Percentiles rank a stretch among this genome's conserved stretches.
Conservation (phyloP, 2,888 invertebrate genomes). For the Dioctria rufipes region DNA sequence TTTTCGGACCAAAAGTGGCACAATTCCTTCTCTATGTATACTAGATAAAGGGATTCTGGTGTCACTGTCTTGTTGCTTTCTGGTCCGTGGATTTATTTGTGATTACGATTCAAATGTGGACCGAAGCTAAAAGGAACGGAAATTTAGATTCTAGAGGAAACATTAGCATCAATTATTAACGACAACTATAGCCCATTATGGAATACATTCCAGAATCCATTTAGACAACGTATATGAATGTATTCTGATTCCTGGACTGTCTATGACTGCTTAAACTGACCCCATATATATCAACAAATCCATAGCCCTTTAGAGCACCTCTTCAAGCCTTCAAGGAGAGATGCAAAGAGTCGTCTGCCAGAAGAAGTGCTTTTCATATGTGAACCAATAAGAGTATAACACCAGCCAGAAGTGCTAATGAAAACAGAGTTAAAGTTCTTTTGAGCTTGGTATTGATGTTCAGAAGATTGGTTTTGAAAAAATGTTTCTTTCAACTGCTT, state of each 20-base stretch:
- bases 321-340: neutral
- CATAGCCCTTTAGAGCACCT: neutral
- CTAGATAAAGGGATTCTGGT: too few species aligned
- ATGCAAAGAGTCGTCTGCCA: neutral
- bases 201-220: neutral
- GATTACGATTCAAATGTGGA: slow-evolving; percentile 12
- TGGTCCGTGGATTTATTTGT: too few species aligned
- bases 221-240: neutral
- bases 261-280: neutral
- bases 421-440: neutral
- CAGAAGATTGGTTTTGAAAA: neutral
- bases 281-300: too few species aligned
- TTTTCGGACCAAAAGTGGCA: slow-evolving; percentile 11
- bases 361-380: neutral
- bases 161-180: neutral
- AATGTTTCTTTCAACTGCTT: slow-evolving; percentile 11
- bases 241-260: neutral
- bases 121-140: neutral
- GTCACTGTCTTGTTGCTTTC: too few species aligned
- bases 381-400: neutral
- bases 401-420: neutral
- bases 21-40: neutral
- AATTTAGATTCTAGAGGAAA: neutral
- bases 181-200: neutral
- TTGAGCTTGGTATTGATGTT: neutral